Evolutionary conservation across 2,888 invertebrate species (phyloP), one percentile per base, ranked within the genome.

Genomic region (Willowsia nigromaculata): DNA sequence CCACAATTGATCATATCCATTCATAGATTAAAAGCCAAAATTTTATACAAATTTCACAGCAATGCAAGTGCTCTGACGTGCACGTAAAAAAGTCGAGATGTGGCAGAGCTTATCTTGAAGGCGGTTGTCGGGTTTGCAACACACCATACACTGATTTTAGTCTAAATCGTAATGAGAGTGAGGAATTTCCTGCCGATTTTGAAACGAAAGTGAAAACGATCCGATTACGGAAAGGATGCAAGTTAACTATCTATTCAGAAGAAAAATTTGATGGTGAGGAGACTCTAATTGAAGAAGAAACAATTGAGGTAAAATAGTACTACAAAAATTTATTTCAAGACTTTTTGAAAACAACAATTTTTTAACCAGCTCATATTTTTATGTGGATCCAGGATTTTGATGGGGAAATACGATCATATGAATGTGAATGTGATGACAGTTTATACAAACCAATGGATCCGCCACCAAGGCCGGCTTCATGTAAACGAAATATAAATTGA

Each of bases 21-120:
- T n/a, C n/a, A n/a, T n/a, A n/a, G n/a, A n/a, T n/a, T n/a, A 37
- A 37, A 4, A 6, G 9, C 4, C 9, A 37, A 37, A 37, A 50
- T 3, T 27, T 43, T 50, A 27, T 9, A 53, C 27, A 68, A 27
- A 40, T 43, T 18, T n/a, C 25, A n/a, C 22, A 90, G 89, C 74
- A 82, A 13, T 90, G 89, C 68, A 81, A 81, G 25, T 90, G 89
- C 50, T 22, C 59, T 0, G 89, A 90, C 27, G 53, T 90, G 7
- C 15, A 33, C 9, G 82, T 90, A 82, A 37, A 82, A 43, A 68
- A 53, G 59, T 74, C 81, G 1, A n/a, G 33, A 1, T 90, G 89
- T 40, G 89, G 85, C 15, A 33, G 76, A 6, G 85, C 80, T 0
- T 90, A 86, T 65, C 22, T 85, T 22, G 27, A 71, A 5, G 83